Evolutionary conservation across 2,888 invertebrate species (phyloP).

Genomic region (Hymenopus coronatus): DNA sequence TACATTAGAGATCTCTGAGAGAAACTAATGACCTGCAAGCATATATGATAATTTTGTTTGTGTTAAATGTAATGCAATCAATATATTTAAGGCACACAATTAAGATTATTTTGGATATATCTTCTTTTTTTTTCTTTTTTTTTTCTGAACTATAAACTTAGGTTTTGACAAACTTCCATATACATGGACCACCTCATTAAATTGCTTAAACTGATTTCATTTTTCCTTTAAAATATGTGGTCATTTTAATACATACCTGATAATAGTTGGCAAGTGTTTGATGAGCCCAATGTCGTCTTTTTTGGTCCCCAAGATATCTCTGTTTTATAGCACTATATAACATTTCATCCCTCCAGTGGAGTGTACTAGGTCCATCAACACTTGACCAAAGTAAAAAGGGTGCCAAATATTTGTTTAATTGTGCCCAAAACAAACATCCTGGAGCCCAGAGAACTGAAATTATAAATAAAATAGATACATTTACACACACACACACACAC

Average conservation of each 20-base stretch:
- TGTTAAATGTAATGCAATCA: too few species aligned
- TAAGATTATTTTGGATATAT: too few species aligned
- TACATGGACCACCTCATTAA: too few species aligned
- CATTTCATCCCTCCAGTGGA: constrained; percentile 64
- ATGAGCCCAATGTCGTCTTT: constrained; percentile 51
- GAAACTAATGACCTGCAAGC: too few species aligned
- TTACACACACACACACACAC: too few species aligned
- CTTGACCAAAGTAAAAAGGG: constrained; percentile 65
- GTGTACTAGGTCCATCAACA: constrained; percentile 57
- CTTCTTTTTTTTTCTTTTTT: too few species aligned
- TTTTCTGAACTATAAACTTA: too few species aligned
- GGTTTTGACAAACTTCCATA: too few species aligned
- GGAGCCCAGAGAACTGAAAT: constrained; percentile 65
- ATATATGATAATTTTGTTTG: too few species aligned
- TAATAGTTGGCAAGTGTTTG: constrained; percentile 59
- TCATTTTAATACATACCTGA: constrained; percentile 48
- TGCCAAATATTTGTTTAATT: constrained; percentile 61
- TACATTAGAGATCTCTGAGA: too few species aligned
- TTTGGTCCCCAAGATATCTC: constrained; percentile 53
- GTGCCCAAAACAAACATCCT: constrained; percentile 65
- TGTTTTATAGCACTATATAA: constrained; percentile 61
- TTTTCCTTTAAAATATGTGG: background rate
- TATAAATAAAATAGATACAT: background rate
- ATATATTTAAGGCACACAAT: too few species aligned
- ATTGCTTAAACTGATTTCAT: too few species aligned